phyloP scores from a whole-genome alignment of 2,113 vertebrate species.

The Nycticorax nycticorax region DNA sequence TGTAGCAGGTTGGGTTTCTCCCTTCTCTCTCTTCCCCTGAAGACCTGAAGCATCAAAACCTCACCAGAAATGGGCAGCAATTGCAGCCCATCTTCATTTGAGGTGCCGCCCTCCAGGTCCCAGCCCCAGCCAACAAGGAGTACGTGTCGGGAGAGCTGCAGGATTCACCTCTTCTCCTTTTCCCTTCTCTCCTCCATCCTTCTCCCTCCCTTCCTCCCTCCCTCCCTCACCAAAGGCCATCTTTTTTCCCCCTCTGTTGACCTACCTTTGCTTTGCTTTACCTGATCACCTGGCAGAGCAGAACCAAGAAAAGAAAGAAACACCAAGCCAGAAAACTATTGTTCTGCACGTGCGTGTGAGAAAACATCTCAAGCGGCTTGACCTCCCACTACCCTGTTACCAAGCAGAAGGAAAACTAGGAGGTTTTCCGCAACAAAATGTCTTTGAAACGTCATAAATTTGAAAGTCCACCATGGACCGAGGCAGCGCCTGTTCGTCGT shows the following conservation, averaged over 20 bases:
- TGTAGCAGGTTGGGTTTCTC: background rate
- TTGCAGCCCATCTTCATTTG: background rate
- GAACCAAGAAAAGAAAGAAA: background rate
- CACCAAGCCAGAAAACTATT: background rate
- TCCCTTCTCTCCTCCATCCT: background rate
- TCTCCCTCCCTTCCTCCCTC: background rate
- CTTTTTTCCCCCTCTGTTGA: background rate
- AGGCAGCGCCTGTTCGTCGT: fast-evolving
- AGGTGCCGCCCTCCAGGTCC: background rate
- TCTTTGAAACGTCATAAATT: background rate
- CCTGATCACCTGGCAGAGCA: background rate
- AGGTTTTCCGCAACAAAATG: background rate
- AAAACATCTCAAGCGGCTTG: background rate
- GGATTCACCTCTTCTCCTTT: background rate
- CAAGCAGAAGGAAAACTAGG: background rate
- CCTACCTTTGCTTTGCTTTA: background rate
- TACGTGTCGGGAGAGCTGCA: background rate
- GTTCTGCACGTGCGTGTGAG: background rate
- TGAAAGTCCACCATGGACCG: fast-evolving
- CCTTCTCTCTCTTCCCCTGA: background rate
- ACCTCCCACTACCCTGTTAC: background rate
- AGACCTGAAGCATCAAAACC: background rate
- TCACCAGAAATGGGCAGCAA: background rate
- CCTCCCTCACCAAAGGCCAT: background rate
- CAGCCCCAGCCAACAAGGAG: background rate